Evolutionary conservation across 2,888 invertebrate genomes (phyloP), one percentile per base, ranked within the genome.

Genomic region (Callosobruchus maculatus): DNA sequence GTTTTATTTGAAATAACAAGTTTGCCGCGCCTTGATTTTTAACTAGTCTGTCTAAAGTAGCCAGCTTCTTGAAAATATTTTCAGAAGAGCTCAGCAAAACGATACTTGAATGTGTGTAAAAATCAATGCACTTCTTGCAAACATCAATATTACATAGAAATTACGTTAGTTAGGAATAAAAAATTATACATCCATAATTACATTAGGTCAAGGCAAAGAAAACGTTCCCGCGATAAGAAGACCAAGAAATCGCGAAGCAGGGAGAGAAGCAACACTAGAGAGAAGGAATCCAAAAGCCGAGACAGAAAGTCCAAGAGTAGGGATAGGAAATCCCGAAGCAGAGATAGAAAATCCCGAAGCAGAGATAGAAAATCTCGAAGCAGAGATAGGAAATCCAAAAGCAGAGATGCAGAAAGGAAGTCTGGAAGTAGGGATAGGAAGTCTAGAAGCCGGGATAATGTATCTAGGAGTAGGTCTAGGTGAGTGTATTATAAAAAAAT

Each of bases 311-410:
- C 80, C 7, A 78, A 77, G 49, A 80, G 81, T 71, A 74, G 79
- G 70, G 78, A 80, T 22, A 72, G 74, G 30, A 77, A 76, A 30
- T 76, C 78, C 0, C 83, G 74, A 73, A 81, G 80, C 13, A 79
- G 82, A 68, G 83, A 83, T 70, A 78, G 78, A n/a, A 79, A 81
- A 70, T 79, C 81, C 0, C 75, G 77, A 72, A 81, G 81, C 78
- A 74, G 78, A 81, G 74, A 85, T 82, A 26, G 82, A 77, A 77
- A 73, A 21, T 76, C 78, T 5, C 77, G 81, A 71, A 76, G 78
- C 71, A 79, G 79, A 71, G 81, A 74, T 21, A 71, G 74, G 49
- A 77, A 74, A 69, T 75, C 75, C 31, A 74, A 70, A 26, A 74
- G 75, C 22, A 20, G 72, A 20, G 74, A 73, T n/a, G 71, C 82